A percentile compares a stretch with the other conserved stretches of the same genome.
Conservation (phyloP, 2,888 invertebrate species). For the Stenolophus ochropezus region DNA sequence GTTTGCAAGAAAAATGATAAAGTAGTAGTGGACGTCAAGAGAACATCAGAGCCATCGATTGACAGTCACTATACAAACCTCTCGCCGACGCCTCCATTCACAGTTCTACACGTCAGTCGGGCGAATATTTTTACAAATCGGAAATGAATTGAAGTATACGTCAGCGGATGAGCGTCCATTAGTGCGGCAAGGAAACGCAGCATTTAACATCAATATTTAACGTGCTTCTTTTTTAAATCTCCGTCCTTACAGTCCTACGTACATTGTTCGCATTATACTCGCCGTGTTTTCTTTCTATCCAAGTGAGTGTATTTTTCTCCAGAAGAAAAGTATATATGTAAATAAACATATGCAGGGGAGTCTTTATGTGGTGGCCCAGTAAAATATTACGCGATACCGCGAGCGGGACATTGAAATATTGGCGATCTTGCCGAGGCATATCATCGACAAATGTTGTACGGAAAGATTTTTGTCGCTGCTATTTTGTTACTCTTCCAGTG, state of each 20-base stretch:
- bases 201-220: conserved; percentile 56
- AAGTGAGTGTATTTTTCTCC: conserved; percentile 73
- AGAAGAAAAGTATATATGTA: conserved; percentile 62
- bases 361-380: conserved; percentile 68
- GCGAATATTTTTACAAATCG: conserved; percentile 44
- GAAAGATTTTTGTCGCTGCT: conserved; percentile 63
- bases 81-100: background rate
- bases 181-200: conserved; percentile 8
- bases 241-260: background rate
- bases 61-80: background rate
- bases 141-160: conserved; percentile 51
- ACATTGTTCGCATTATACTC: conserved; percentile 43
- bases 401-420: conserved; percentile 72
- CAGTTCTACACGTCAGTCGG: conserved; percentile 28
- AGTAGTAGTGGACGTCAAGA: conserved; percentile 6
- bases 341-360: conserved; percentile 62
- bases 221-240: conserved; percentile 38
- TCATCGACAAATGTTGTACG: conserved; percentile 72
- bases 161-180: conserved; percentile 48
- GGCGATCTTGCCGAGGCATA: conserved; percentile 73
- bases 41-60: conserved; percentile 20
- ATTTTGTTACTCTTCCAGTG: conserved; percentile 34
- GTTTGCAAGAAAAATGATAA: background rate
- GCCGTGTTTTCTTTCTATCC: conserved; percentile 61
- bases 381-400: conserved; percentile 71